Percentiles rank a stretch among this genome's conserved stretches.
Evolutionary conservation across 2,797 vertebrate genomes (phyloP).

Genomic region (Alauda arvensis): DNA sequence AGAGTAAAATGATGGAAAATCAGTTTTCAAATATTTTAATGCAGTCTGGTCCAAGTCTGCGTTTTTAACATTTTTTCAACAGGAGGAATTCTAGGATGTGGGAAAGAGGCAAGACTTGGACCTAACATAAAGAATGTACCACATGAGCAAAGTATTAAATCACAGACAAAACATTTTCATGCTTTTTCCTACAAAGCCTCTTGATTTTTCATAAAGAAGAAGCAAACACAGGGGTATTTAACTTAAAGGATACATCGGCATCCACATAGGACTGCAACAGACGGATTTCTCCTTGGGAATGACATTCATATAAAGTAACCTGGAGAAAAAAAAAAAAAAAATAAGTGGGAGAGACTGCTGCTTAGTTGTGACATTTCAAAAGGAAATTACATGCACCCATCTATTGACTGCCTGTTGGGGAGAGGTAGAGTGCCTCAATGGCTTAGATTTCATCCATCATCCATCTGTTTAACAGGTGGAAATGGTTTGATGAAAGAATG

Average conservation of each 20-base stretch:
- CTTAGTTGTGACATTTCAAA: neutral
- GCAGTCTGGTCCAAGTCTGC: neutral
- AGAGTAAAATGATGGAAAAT: neutral
- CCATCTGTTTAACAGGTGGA: neutral
- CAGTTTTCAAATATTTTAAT: conserved; percentile 1
- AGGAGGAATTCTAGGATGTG: neutral
- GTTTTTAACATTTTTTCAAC: neutral
- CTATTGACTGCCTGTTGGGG: neutral
- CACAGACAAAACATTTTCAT: neutral
- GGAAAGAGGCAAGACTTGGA: neutral
- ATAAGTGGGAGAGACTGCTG: neutral
- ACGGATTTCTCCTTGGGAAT: conserved; percentile 94
- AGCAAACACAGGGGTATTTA: neutral
- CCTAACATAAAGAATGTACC: neutral
- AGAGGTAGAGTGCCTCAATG: neutral
- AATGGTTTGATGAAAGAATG: neutral
- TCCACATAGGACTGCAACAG: conserved; percentile 96
- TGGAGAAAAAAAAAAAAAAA: conserved; percentile 45
- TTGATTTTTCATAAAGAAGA: neutral
- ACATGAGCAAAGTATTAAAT: neutral
- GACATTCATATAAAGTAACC: conserved; percentile 98
- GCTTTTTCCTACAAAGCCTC: neutral
- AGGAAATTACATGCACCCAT: neutral
- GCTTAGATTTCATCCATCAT: neutral
- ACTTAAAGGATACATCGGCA: conserved; percentile 91